phyloP scores from a whole-genome alignment of 2,113 vertebrate species.

The Channa argus region DNA sequence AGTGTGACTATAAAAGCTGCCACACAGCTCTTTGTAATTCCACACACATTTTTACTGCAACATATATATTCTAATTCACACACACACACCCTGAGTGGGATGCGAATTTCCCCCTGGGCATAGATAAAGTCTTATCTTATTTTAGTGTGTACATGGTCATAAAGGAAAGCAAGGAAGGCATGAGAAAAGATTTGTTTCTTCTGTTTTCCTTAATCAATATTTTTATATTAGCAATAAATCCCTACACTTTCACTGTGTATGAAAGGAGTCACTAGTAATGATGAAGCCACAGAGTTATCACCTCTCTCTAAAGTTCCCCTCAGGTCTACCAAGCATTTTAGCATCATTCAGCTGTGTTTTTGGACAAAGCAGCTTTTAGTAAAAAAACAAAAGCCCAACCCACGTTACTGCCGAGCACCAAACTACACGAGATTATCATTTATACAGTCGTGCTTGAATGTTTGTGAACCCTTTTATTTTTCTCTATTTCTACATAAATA shows the following conservation, averaged over 20 bases:
- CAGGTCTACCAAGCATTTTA: no score
- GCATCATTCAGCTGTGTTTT: no score
- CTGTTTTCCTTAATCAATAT: background rate
- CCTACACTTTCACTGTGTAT: background rate
- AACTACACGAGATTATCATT: no score
- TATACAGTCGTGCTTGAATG: no score
- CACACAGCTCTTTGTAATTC: slow-evolving; percentile 58
- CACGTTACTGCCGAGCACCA: no score
- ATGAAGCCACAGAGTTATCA: background rate
- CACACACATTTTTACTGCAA: slow-evolving; percentile 37
- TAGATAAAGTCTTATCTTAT: no score
- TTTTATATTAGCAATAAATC: background rate
- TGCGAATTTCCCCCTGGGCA: no score
- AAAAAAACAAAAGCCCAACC: no score
- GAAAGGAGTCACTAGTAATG: background rate
- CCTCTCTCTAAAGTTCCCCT: no score
- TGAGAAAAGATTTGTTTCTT: background rate
- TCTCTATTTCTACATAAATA: no score
- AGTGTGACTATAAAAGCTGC: slow-evolving; percentile 59
- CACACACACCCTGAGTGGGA: background rate
- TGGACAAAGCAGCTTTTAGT: no score
- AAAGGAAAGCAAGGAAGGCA: background rate
- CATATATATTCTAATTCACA: slow-evolving; percentile 6
- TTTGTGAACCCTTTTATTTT: no score
- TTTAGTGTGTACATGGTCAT: background rate